These are phyloP conservation scores for Epinotia bilunana DNA, from an alignment of 2,888 invertebrate species.

Conservation along the genomic window DNA sequence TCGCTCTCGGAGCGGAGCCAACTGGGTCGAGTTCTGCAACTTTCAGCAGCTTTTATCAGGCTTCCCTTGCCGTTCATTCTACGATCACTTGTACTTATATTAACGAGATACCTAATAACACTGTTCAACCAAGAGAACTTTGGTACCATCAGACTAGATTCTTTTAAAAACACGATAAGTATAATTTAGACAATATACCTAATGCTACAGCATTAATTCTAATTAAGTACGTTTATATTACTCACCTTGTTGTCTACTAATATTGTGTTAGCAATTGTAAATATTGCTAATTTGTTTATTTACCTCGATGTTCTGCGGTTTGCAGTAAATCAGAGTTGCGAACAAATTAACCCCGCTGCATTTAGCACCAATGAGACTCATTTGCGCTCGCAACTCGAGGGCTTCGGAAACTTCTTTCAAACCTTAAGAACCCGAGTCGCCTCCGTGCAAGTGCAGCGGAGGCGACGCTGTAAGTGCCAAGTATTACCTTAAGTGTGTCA, in stretches of 20 bases:
- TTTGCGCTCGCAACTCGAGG: slow-evolving; percentile 21
- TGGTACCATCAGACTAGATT: background rate
- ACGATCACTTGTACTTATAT: slow-evolving; percentile 22
- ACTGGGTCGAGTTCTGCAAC: slow-evolving; percentile 81
- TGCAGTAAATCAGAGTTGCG: slow-evolving; percentile 2
- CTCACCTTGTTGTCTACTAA: background rate
- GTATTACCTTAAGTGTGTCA: slow-evolving; percentile 84
- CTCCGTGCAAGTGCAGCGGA: slow-evolving; percentile 61
- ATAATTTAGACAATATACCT: background rate
- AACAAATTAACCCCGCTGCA: slow-evolving; percentile 18
- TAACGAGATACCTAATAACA: slow-evolving; percentile 10
- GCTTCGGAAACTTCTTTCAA: slow-evolving; percentile 41
- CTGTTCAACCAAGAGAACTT: background rate
- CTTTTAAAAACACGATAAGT: background rate
- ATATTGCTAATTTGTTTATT: background rate
- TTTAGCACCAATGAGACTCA: slow-evolving; percentile 31
- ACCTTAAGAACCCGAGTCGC: slow-evolving; percentile 47
- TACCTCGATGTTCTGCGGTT: slow-evolving; percentile 2
- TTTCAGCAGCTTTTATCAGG: slow-evolving; percentile 70
- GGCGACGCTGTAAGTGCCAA: slow-evolving; percentile 74
- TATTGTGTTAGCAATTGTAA: background rate
- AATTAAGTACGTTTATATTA: background rate
- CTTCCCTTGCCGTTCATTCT: slow-evolving; percentile 55
- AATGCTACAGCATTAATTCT: too few relatives aligned
- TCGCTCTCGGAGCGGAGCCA: slow-evolving; percentile 74